A percentile compares a stretch with the other conserved stretches of the same genome.
phyloP scores from a whole-genome alignment of 53 echinoderm and acorn worm genomes.

The Paracentrotus lividus region DNA sequence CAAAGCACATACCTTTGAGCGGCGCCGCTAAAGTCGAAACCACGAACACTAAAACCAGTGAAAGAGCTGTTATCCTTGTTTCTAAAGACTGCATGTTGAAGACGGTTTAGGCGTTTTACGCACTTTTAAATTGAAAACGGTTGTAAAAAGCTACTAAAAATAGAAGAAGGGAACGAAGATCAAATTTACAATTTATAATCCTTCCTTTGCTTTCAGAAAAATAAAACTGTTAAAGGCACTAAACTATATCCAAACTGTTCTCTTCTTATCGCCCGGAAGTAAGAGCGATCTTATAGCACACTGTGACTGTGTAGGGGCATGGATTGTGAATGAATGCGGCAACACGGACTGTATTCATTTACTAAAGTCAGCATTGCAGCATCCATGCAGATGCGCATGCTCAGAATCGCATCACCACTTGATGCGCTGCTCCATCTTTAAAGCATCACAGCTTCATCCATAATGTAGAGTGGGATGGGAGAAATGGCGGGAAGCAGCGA shows the following conservation, averaged over 20 bases:
- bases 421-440: constrained; percentile 24
- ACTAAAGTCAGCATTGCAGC: neutral
- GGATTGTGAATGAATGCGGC: constrained; percentile 39
- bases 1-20: constrained; percentile 54
- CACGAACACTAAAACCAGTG: constrained; percentile 16
- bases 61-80: constrained; percentile 50
- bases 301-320: constrained; percentile 35
- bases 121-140: neutral
- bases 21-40: constrained; percentile 49
- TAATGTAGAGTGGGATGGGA: neutral
- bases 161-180: constrained; percentile 40
- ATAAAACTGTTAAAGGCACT: constrained; percentile 68
- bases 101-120: constrained; percentile 4
- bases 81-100: constrained; percentile 60
- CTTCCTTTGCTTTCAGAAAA: constrained; percentile 46
- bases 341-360: constrained; percentile 44
- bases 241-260: constrained; percentile 33
- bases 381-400: constrained; percentile 49
- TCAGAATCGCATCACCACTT: neutral
- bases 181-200: constrained; percentile 57
- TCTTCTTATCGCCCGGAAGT: constrained; percentile 45
- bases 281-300: constrained; percentile 5
- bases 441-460: neutral
- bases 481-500: constrained; percentile 13
- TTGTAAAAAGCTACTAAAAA: constrained; percentile 47